Base-by-base conservation (phyloP, 2,888 invertebrate species). In the Nasonia oneida region DNA sequence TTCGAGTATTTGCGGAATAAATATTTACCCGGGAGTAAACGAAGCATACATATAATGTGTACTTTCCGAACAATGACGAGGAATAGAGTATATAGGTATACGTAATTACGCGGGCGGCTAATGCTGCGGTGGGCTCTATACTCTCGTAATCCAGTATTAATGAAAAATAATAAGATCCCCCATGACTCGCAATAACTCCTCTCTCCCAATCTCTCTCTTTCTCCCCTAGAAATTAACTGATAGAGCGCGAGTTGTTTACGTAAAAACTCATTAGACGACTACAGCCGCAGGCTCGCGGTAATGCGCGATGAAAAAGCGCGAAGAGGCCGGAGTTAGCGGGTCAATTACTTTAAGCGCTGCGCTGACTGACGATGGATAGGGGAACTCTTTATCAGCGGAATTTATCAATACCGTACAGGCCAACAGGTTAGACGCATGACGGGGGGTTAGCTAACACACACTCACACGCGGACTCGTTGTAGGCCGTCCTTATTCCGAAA, bases 321-420 rank as follows among this genome's bases (percentile, higher is more conserved):
- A 23, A 14, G 64, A 39, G 39, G 6, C 15, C n/a, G 15, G 77
- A 64, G 39, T 47, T 6, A 42, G 76, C 76, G 57, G 57, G 37
- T 39, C 61, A 78, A 78, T 78, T 78, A 61, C 61, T 64, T 14
- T 23, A 47, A 78, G 67, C 64, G 29, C 18, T 18, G 64, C 29
- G 64, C 29, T 6, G 37, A 4, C 23, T 12, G 57, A 3, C 23
- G 33, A 57, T 53, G 47, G 73, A 73, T 12, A 23, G 47, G 42
- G 23, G n/a, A 1, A n/a, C 18, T 37, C 67, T 67, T 78, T 67
- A 78, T 78, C 70, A 53, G 14, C 37, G 39, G 14, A 70, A 80
- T 80, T 80, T 71, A 80, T 80, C 71, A 53, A 71, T 80, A 61
- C n/a, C 8, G 23, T n/a, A n/a, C 57, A 23, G 67, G 53, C 70